phyloP scores from a whole-genome alignment of 2,797 vertebrate species.

The Crenuchus spilurus region DNA sequence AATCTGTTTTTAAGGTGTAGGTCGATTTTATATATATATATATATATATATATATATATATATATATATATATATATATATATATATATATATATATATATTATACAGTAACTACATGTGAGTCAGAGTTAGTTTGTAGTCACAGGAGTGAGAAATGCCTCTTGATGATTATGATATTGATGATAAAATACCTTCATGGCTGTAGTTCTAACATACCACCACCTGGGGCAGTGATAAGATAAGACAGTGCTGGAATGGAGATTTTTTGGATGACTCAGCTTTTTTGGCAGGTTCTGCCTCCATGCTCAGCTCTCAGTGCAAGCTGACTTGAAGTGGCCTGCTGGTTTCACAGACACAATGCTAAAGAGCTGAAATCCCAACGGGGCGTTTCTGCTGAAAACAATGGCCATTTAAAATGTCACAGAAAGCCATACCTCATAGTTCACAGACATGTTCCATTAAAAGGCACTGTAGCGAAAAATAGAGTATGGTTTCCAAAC shows the following conservation, averaged over 20 bases:
- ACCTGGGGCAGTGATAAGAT: conserved; percentile 31
- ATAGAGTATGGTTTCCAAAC: conserved; percentile 37
- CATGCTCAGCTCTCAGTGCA: not conserved
- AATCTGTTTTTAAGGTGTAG: too few relatives aligned
- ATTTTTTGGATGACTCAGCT: conserved; percentile 48
- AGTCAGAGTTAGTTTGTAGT: too few relatives aligned
- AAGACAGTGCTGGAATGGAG: conserved; percentile 11
- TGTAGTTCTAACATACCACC: conserved; percentile 11
- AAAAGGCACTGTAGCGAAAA: conserved; percentile 43
- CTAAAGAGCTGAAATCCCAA: conserved; percentile 38
- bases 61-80: too few relatives aligned
- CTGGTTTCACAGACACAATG: conserved; percentile 16
- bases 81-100: too few relatives aligned
- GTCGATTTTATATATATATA: too few relatives aligned
- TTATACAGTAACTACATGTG: too few relatives aligned
- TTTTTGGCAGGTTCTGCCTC: conserved; percentile 30
- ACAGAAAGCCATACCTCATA: conserved; percentile 19
- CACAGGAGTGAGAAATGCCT: too few relatives aligned
- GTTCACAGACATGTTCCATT: conserved; percentile 14
- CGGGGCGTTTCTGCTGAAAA: conserved; percentile 16
- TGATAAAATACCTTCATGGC: not conserved
- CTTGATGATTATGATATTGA: not conserved
- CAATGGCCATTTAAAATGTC: conserved; percentile 36
- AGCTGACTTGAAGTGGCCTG: conserved; percentile 19
- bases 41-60: too few relatives aligned